Evolutionary conservation across 2,888 invertebrate genomes (phyloP).

Genomic region (Uropetala carovei): DNA sequence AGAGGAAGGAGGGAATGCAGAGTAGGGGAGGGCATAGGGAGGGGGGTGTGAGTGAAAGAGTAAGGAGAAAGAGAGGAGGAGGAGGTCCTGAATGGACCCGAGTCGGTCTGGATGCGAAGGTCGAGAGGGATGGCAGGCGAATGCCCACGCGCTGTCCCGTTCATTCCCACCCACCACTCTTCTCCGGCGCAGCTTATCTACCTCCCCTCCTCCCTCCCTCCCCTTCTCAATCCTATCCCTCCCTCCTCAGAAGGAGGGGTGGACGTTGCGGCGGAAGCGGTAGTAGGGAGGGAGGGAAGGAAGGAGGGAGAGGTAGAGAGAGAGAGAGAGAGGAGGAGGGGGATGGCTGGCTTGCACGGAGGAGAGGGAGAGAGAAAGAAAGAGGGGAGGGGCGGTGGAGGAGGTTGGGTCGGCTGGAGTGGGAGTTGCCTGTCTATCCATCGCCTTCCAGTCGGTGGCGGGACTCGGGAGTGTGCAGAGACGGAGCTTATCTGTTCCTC

Average conservation of each 20-base stretch:
- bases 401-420: background rate
- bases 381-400: background rate
- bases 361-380: background rate
- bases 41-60: too few relatives aligned
- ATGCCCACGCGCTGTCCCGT: constrained; percentile 60
- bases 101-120: constrained; percentile 28
- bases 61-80: background rate
- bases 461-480: constrained; percentile 14
- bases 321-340: background rate
- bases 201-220: background rate
- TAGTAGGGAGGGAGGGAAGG: too few relatives aligned
- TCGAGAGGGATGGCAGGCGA: constrained; percentile 6
- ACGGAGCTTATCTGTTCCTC: background rate
- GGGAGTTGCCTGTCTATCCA: background rate
- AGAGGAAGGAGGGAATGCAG: too few relatives aligned
- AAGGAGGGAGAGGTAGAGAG: background rate
- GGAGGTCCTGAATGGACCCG: constrained; percentile 21
- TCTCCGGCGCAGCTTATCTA: background rate
- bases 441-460: constrained; percentile 57
- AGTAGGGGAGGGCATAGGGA: too few relatives aligned
- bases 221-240: background rate
- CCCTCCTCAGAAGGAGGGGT: background rate
- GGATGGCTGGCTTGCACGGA: too few relatives aligned
- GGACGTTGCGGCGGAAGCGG: background rate
- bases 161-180: constrained; percentile 34